A percentile compares a stretch with the other conserved stretches of the same genome.
phyloP scores from a whole-genome alignment of 2,888 invertebrate genomes.

The Eudemis profundana region DNA sequence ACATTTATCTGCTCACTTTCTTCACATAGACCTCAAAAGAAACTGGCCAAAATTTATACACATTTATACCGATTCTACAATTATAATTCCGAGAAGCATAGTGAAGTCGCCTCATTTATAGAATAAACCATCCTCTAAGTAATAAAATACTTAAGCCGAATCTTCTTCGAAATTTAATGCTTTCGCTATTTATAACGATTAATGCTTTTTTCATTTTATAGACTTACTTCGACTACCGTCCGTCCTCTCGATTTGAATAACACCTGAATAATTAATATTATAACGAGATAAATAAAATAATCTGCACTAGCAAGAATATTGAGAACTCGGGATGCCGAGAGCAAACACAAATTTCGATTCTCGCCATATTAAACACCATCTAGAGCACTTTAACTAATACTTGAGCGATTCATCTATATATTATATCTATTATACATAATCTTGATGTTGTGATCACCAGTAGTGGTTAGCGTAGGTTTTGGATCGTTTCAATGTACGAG shows the following conservation, averaged over 20 bases:
- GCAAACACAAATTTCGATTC: conserved; percentile 5
- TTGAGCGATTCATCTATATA: conserved; percentile 40
- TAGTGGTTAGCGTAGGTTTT: conserved; percentile 57
- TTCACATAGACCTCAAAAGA: conserved; percentile 31
- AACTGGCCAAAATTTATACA: conserved; percentile 40
- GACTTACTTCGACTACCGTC: conserved; percentile 37
- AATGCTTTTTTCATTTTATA: conserved; percentile 31
- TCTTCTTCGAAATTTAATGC: conserved; percentile 6
- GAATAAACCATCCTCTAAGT: background rate
- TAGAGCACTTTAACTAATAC: conserved; percentile 31
- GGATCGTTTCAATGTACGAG: conserved; percentile 55
- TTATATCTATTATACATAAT: conserved; percentile 46
- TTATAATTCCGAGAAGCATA: background rate
- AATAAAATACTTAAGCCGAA: background rate
- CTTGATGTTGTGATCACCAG: conserved; percentile 62
- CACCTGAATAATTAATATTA: conserved; percentile 13
- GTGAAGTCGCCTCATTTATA: background rate
- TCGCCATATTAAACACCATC: conserved; percentile 12
- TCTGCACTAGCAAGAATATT: conserved; percentile 18
- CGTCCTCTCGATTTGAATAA: conserved; percentile 39
- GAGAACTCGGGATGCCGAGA: conserved; percentile 2
- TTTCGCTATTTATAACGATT: conserved; percentile 15
- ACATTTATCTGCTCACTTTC: conserved; percentile 28
- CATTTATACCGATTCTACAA: conserved; percentile 30
- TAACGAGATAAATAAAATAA: conserved; percentile 12